Conservation (phyloP, 1,140 invertebrate species). For the Epicauta chinensis region DNA sequence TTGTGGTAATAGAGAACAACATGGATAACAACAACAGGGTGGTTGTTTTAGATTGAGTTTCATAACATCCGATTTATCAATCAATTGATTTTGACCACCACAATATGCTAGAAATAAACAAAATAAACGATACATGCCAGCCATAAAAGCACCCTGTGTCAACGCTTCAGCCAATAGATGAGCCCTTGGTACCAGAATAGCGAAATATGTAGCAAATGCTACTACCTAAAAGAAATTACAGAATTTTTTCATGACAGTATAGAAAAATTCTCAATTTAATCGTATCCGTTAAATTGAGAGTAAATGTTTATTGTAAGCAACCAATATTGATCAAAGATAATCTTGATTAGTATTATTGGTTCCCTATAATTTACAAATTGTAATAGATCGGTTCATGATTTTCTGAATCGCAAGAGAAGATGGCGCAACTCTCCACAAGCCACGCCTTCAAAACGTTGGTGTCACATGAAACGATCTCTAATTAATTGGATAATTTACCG, state of each 20-base stretch:
- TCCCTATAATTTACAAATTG: too few species aligned
- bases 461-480: too few species aligned
- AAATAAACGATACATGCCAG: slow-evolving; percentile 56
- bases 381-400: too few species aligned
- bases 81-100: slow-evolving; percentile 51
- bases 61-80: slow-evolving; percentile 46
- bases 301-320: too few species aligned
- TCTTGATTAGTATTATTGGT: too few species aligned
- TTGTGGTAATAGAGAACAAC: slow-evolving; percentile 49
- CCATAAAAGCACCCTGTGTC: slow-evolving; percentile 55
- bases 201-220: slow-evolving; percentile 48
- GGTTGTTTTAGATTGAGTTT: slow-evolving; percentile 48
- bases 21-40: slow-evolving; percentile 59
- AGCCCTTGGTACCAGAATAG: slow-evolving; percentile 52
- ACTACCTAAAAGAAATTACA: slow-evolving; percentile 52
- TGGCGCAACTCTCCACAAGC: too few species aligned
- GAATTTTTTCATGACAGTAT: too few species aligned
- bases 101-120: slow-evolving; percentile 54
- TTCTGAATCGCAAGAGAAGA: too few species aligned
- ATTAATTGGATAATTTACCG: slow-evolving; percentile 45
- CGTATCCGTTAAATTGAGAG: too few species aligned
- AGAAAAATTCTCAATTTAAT: too few species aligned
- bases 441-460: too few species aligned
- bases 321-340: too few species aligned
- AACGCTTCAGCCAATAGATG: slow-evolving; percentile 56